A percentile compares a stretch with the other conserved stretches of the same genome.
Conservation (phyloP, 2,888 invertebrate species). For the Anaspis maculata region DNA sequence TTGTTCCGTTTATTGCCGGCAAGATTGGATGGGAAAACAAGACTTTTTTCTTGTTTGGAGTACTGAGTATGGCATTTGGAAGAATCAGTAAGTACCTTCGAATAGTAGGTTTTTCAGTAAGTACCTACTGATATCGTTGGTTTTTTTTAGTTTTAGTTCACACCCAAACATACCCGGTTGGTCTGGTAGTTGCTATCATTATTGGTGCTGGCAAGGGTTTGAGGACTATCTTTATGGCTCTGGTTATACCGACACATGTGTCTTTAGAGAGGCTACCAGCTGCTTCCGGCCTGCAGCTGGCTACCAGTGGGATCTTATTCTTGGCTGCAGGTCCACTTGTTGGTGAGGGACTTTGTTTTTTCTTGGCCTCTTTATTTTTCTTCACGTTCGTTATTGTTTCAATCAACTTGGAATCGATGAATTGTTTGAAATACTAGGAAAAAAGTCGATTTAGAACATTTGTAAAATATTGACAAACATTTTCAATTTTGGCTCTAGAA, state of each 20-base stretch:
- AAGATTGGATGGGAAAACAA: conserved; percentile 63
- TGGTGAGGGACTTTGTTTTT: conserved; percentile 50
- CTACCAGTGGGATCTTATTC: conserved; percentile 58
- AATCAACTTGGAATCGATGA: background rate
- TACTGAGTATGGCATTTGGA: conserved; percentile 57
- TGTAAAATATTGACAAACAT: no score
- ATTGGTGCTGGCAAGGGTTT: conserved; percentile 65
- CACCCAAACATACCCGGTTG: conserved; percentile 48
- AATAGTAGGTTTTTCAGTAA: no score
- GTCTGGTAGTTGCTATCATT: conserved; percentile 52
- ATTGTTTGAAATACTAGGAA: no score
- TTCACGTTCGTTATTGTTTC: background rate
- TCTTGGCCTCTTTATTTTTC: background rate
- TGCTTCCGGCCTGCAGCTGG: conserved; percentile 60
- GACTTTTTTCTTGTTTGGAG: conserved; percentile 61
- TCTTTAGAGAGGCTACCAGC: conserved; percentile 61
- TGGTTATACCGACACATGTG: conserved; percentile 65
- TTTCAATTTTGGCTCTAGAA: no score
- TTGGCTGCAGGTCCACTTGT: conserved; percentile 56
- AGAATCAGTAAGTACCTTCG: conserved; percentile 51
- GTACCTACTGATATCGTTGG: conserved; percentile 1
- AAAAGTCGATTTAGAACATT: no score
- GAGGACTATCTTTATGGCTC: conserved; percentile 64
- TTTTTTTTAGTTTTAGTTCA: conserved; percentile 52
- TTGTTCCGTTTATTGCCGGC: conserved; percentile 60